These are phyloP conservation scores for Margarornis squamiger DNA, from an alignment of 2,797 vertebrate species.

Conservation along the genomic window DNA sequence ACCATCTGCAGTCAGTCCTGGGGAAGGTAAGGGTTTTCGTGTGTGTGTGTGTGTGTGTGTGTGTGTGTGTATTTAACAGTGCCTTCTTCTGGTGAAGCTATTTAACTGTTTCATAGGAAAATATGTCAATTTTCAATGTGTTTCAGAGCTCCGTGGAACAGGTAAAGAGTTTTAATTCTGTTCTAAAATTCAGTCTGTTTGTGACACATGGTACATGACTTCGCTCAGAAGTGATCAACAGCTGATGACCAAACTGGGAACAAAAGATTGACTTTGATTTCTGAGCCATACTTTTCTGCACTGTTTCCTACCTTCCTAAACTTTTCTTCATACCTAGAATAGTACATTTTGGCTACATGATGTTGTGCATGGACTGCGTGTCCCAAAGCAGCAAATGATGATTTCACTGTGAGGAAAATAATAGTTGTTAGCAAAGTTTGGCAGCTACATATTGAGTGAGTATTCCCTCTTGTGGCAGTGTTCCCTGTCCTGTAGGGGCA, in stretches of 20 bases:
- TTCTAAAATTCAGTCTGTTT: background rate
- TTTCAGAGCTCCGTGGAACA: background rate
- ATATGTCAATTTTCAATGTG: background rate
- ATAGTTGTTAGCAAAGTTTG: background rate
- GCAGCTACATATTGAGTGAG: background rate
- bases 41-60: too few species aligned
- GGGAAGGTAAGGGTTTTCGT: constrained; percentile 82
- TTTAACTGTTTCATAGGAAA: background rate
- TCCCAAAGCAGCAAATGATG: background rate
- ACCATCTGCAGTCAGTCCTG: constrained; percentile 89
- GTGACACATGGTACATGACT: background rate
- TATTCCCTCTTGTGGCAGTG: background rate
- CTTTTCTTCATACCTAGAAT: background rate
- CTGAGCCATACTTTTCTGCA: background rate
- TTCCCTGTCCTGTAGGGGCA: background rate
- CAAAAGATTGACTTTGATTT: background rate
- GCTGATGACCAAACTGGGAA: background rate
- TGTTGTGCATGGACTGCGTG: background rate
- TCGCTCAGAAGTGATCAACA: background rate
- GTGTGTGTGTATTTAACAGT: background rate
- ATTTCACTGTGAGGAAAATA: background rate
- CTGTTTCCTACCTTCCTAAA: background rate
- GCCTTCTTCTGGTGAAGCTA: background rate
- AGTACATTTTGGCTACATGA: background rate
- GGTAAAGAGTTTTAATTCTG: background rate